Percentiles rank a stretch among this genome's conserved stretches.
phyloP scores from a whole-genome alignment of 2,797 vertebrate species.

The Limnodromus scolopaceus region DNA sequence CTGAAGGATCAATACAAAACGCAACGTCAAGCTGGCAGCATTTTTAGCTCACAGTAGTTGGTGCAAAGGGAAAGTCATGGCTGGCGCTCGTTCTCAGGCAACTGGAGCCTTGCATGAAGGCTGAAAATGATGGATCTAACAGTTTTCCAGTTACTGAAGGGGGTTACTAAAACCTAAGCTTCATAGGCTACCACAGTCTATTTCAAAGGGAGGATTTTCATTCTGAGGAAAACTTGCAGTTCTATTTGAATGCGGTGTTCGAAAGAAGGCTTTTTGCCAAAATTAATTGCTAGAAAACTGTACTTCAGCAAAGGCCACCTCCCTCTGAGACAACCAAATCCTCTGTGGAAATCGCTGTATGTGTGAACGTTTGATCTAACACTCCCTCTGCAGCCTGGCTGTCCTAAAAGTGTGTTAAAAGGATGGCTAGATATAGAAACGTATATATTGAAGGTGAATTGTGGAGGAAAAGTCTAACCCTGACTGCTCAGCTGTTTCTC shows the following conservation, averaged over 20 bases:
- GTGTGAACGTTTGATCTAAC: background rate
- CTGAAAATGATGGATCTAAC: constrained; percentile 36
- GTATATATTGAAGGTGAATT: background rate
- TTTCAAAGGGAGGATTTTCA: background rate
- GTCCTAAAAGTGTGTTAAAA: background rate
- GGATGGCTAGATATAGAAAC: background rate
- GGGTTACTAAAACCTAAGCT: background rate
- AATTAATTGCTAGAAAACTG: background rate
- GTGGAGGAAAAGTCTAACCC: background rate
- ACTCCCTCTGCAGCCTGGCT: background rate
- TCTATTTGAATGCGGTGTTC: background rate
- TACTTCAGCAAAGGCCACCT: background rate
- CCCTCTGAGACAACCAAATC: background rate
- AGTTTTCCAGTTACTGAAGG: background rate
- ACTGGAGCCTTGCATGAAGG: background rate
- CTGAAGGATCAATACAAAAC: constrained; percentile 51
- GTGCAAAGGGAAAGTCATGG: background rate
- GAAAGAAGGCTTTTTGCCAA: background rate
- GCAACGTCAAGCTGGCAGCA: constrained; percentile 1
- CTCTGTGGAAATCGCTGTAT: background rate
- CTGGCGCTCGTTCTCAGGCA: background rate
- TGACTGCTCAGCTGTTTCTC: background rate
- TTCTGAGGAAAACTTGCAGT: background rate
- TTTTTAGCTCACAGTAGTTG: constrained; percentile 18
- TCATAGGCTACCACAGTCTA: background rate